Base-by-base conservation (phyloP, 2,888 invertebrate genomes). In the Drosophila kanekoi region DNA sequence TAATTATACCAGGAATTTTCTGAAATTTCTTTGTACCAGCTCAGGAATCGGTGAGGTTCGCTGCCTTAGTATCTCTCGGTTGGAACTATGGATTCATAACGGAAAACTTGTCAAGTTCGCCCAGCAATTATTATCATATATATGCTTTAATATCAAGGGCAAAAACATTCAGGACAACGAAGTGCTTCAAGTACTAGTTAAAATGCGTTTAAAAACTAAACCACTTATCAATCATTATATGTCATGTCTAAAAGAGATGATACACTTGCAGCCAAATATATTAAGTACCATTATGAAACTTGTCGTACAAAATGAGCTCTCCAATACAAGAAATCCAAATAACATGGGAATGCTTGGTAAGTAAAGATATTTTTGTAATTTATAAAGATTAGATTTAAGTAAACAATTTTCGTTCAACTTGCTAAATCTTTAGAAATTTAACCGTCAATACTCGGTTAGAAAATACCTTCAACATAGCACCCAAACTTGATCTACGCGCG, bases 21-120 rank as follows among this genome's bases (percentile, higher is more conserved):
- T 99, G 0, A 96, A 96, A 79, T 94, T 98, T 63, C 93, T 99
- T 35, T 95, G 97, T 0, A 95, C 96, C 0, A 95, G 98, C 0
- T 96, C 97, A 77, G 98, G 99, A 0, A 95, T 98, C 64, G 95
- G 95, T 0, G 98, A 98, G 93, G 95, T 95, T 20, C 90, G 92
- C 9, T 89, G 90, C 2, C 70, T 92, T 10, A 91, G 91, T 4
- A 90, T 92, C 14, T 82, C 91, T 3, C 95, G 97, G 0, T 93
- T 99, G 18, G 99, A 99, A 91, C 95, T 96, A 81, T 99, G 98
- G 98, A 93, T 99, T 63, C 98, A 98, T 91, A 98, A 98, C 91
- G 98, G 98, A 68, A 99, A 99, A 94, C 93, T 98, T 57, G 96
- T 97, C 93, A 95, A 97, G 85, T 95, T 96, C 20, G 98, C 98